These are phyloP conservation scores for Sialia sialis DNA, from an alignment of 2,113 vertebrate species.

Conservation along the genomic window DNA sequence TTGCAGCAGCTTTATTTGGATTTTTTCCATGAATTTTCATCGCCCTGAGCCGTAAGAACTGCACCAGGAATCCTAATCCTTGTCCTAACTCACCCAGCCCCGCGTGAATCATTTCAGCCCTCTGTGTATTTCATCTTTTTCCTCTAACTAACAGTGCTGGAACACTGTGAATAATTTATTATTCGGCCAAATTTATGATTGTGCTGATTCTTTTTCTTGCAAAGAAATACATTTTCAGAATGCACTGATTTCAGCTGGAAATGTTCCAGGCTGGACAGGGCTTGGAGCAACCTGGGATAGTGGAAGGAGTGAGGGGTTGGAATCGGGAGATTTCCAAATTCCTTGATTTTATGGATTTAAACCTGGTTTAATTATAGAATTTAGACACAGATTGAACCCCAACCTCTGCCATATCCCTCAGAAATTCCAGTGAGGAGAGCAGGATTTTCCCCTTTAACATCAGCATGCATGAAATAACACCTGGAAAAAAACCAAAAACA, in stretches of 20 bases:
- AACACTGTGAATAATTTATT: background rate
- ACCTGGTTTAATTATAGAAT: constrained; percentile 55
- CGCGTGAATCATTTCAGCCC: background rate
- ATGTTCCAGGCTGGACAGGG: background rate
- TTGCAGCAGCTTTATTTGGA: background rate
- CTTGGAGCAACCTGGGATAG: background rate
- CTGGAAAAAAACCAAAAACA: background rate
- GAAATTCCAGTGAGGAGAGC: background rate
- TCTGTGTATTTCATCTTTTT: background rate
- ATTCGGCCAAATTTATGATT: background rate
- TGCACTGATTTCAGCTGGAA: background rate
- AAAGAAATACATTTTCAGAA: background rate
- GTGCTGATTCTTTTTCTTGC: background rate
- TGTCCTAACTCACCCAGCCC: background rate
- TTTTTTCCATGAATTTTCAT: constrained; percentile 9
- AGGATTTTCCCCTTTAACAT: background rate
- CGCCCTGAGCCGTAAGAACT: background rate
- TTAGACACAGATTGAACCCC: constrained; percentile 19
- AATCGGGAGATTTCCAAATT: background rate
- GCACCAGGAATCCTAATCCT: background rate
- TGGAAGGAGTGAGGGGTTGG: background rate
- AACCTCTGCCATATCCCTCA: background rate
- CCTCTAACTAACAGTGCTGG: background rate
- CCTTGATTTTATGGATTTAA: constrained; percentile 35
- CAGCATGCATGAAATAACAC: background rate